Base-by-base conservation (phyloP, 2,113 vertebrate species). In the Azemiops feae region DNA sequence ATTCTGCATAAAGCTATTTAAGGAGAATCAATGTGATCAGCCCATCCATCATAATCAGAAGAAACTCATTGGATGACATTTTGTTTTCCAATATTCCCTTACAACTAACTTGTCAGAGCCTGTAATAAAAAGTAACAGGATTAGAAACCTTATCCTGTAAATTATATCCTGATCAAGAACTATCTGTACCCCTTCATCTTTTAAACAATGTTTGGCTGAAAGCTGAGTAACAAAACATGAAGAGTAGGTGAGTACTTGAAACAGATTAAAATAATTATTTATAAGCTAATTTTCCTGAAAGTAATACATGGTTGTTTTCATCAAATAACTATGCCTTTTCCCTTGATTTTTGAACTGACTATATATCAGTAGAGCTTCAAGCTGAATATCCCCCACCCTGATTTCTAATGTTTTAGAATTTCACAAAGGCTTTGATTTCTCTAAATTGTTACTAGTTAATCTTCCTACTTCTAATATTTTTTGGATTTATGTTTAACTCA, bases 221-320 rank as follows among this genome's bases (percentile, higher is more conserved):
- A 93, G 87, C 89, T 89, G 91, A 95, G 88, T 58, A 94, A 18
- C 45, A 89, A 94, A 94, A 9, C 16, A 47, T 92, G 91, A 90
- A 58, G 89, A 18, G 47, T n/a, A 7, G 93, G 30, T 89, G 50
- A 30, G 23, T 93, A 58, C 89, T 93, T 95, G 55, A 85, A 94
- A 87, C 88, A 92, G 91, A 90, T 53, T 2, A 89, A 92, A 58
- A 57, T 43, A 89, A 22, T 20, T 74, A 5, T 86, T 47, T 88
- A 90, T 69, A 34, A 30, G 45, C 54, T 92, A 34, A n/a, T 93
- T 92, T 23, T 85, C 50, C 91, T 91, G 87, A 86, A 7, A 0
- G 0, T 8, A 39, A 57, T 85, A 43, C 58, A 27, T 8, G n/a
- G 0, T 0, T 0, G 0, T 90, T 91, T 0, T 0, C 39, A 34